phyloP scores from a whole-genome alignment of 2,797 vertebrate genomes.

The Sebastes baramenuke region DNA sequence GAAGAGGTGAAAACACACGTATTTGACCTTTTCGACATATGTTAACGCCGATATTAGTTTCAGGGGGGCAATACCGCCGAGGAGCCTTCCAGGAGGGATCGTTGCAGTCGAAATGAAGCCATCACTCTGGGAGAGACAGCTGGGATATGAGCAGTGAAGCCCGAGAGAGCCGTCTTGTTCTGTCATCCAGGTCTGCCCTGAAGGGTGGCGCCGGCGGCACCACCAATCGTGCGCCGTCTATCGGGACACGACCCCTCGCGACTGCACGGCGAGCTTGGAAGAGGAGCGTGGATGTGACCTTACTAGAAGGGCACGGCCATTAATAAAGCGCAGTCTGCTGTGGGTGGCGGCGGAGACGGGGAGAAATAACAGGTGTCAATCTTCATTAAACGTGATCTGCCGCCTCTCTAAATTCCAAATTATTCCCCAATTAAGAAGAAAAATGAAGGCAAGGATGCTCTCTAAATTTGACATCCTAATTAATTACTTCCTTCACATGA shows the following conservation, averaged over 20 bases:
- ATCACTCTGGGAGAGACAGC: constrained; percentile 69
- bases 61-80: constrained; percentile 32
- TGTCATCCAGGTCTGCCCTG: constrained; percentile 53
- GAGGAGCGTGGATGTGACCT: constrained; percentile 62
- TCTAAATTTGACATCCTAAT: constrained; percentile 81
- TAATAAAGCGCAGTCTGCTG: constrained; percentile 57
- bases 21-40: constrained; percentile 70
- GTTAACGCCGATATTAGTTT: constrained; percentile 63
- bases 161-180: constrained; percentile 40
- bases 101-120: constrained; percentile 62
- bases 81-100: constrained; percentile 39
- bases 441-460: constrained; percentile 80
- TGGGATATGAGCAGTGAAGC: constrained; percentile 60
- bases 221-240: constrained; percentile 34
- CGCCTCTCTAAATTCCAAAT: constrained; percentile 81
- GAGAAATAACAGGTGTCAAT: constrained; percentile 83
- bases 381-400: constrained; percentile 82
- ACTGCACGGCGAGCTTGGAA: constrained; percentile 20
- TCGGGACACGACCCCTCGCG: constrained; percentile 46
- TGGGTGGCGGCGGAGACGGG: constrained; percentile 47
- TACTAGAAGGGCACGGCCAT: constrained; percentile 66
- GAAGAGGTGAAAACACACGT: constrained; percentile 57
- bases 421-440: constrained; percentile 83
- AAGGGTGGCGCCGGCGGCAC: constrained; percentile 43
- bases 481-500: constrained; percentile 80